Evolutionary conservation across 2,113 vertebrate genomes (phyloP).

Genomic region (Rhinolophus sinicus): DNA sequence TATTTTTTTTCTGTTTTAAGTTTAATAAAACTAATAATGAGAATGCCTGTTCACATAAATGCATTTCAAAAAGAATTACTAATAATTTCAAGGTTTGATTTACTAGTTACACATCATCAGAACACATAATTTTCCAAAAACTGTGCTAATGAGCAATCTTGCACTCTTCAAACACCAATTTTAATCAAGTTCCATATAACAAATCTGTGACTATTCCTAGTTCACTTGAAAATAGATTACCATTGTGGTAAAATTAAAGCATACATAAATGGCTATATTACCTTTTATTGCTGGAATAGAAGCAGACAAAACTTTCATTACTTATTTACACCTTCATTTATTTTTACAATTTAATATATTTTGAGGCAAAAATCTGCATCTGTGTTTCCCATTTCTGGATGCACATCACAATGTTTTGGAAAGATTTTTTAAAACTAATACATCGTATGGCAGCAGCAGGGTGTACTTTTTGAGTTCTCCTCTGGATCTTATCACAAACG

Average conservation of each 20-base stretch:
- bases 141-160: conserved; percentile 53
- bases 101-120: conserved; percentile 63
- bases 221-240: conserved; percentile 59
- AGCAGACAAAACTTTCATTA: not conserved
- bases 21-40: conserved; percentile 54
- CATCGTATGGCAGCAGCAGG: not conserved
- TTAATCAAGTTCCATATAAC: conserved; percentile 59
- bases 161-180: conserved; percentile 57
- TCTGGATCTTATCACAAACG: too few species aligned
- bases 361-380: not conserved
- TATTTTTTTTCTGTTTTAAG: conserved; percentile 4
- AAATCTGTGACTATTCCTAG: conserved; percentile 30
- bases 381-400: not conserved
- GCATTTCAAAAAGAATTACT: conserved; percentile 35
- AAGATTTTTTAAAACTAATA: not conserved
- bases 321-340: conserved; percentile 23
- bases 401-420: not conserved
- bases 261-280: conserved; percentile 25
- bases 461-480: too few species aligned
- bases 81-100: conserved; percentile 54
- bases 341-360: conserved; percentile 23
- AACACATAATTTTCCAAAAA: conserved; percentile 58
- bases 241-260: conserved; percentile 37
- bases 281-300: conserved; percentile 38
- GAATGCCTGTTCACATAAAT: not conserved